Conservation (phyloP, 2,888 invertebrate species). For the Cataglyphis cursor region DNA sequence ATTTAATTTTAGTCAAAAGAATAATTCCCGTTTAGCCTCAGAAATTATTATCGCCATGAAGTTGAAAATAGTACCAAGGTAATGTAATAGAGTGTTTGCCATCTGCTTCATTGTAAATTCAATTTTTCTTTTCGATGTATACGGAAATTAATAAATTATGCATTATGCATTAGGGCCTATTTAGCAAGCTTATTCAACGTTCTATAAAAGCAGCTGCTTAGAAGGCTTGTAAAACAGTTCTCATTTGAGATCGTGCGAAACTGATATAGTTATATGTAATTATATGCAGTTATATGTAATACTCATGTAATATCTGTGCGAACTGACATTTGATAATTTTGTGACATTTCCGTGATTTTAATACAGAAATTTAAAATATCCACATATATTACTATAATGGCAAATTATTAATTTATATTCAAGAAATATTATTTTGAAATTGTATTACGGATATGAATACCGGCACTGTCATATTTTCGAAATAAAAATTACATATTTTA, state of each 20-base stretch:
- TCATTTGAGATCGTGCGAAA: background rate
- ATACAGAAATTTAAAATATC: background rate
- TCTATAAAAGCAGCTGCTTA: constrained; percentile 39
- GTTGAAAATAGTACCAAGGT: constrained; percentile 39
- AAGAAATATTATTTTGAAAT: background rate
- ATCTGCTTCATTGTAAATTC: constrained; percentile 35
- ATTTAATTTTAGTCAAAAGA: background rate
- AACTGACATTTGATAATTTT: background rate
- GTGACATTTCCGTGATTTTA: background rate
- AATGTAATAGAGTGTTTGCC: constrained; percentile 5
- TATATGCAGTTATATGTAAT: too few species aligned
- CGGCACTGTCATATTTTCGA: background rate
- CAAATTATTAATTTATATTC: background rate
- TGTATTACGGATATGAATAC: background rate
- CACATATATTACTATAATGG: background rate
- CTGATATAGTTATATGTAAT: background rate
- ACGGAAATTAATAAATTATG: constrained; percentile 35
- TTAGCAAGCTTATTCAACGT: background rate
- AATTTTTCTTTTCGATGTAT: constrained; percentile 6
- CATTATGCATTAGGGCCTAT: constrained; percentile 22
- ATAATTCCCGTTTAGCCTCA: background rate
- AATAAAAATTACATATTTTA: background rate
- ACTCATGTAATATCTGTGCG: background rate
- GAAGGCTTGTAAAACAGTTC: background rate
- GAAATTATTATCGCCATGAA: background rate